Evolutionary conservation across 2,113 vertebrate species (phyloP).

Genomic region (Machaerirhynchus nigripectus): DNA sequence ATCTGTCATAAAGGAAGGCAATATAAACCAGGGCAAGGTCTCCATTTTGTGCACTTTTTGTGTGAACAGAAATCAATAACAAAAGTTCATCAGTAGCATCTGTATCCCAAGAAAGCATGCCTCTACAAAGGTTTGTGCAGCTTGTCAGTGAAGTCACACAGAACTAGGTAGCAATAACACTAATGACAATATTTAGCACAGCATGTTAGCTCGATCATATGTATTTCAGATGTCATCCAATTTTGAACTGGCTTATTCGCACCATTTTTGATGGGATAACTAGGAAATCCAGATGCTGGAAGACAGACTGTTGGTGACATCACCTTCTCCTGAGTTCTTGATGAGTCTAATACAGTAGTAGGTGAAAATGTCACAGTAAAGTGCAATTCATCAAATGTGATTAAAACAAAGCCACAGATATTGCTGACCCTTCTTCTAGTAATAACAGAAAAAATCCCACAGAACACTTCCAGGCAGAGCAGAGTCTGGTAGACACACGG

Average conservation of each 20-base stretch:
- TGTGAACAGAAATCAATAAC: background rate
- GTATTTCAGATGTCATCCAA: background rate
- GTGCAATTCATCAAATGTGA: background rate
- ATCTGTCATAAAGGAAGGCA: background rate
- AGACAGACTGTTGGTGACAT: background rate
- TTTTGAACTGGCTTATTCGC: background rate
- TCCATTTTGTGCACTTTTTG: background rate
- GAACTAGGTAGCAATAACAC: background rate
- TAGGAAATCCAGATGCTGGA: background rate
- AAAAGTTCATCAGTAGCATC: background rate
- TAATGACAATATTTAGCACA: background rate
- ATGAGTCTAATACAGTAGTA: background rate
- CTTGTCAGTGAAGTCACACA: background rate
- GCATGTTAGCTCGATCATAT: background rate
- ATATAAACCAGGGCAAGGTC: background rate
- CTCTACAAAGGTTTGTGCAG: background rate
- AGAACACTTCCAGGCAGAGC: background rate
- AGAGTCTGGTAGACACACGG: background rate
- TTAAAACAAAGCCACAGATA: background rate
- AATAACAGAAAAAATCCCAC: background rate
- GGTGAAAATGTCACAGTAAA: background rate
- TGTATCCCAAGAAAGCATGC: background rate
- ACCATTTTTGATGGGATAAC: background rate
- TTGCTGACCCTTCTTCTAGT: background rate
- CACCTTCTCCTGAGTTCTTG: background rate